Conservation (phyloP, 2,888 invertebrate genomes). For the Dione juno region DNA sequence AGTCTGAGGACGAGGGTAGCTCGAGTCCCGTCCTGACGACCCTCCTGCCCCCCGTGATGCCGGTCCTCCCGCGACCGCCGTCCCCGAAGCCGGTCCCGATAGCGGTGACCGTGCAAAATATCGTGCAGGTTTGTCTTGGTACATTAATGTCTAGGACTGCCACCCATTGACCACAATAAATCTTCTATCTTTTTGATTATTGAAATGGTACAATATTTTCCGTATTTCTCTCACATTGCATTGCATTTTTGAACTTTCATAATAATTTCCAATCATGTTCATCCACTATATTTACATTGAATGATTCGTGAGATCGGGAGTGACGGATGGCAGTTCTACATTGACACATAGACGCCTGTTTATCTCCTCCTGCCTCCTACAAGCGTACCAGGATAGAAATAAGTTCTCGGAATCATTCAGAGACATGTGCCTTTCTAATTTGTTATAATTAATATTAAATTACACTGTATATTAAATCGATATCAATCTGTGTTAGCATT, state of each 20-base stretch:
- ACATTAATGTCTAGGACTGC: conserved; percentile 24
- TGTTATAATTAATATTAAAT: no score
- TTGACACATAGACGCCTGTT: conserved; percentile 25
- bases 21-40: conserved; percentile 63
- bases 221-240: no score
- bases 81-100: conserved; percentile 56
- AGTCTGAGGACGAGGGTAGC: conserved; percentile 59
- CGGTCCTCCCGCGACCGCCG: conserved; percentile 54
- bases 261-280: conserved; percentile 13
- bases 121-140: conserved; percentile 60
- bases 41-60: conserved; percentile 65
- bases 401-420: conserved; percentile 39
- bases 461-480: no score
- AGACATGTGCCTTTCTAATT: neutral
- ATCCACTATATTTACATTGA: neutral
- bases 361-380: neutral
- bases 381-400: neutral
- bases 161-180: neutral
- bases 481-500: neutral
- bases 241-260: neutral
- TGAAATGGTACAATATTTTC: neutral
- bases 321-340: conserved; percentile 32
- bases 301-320: conserved; percentile 6
- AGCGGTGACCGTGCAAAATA: conserved; percentile 56
- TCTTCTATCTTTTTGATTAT: neutral